Evolutionary conservation across 2,797 vertebrate species (phyloP).

Genomic region (Thunnus albacares): DNA sequence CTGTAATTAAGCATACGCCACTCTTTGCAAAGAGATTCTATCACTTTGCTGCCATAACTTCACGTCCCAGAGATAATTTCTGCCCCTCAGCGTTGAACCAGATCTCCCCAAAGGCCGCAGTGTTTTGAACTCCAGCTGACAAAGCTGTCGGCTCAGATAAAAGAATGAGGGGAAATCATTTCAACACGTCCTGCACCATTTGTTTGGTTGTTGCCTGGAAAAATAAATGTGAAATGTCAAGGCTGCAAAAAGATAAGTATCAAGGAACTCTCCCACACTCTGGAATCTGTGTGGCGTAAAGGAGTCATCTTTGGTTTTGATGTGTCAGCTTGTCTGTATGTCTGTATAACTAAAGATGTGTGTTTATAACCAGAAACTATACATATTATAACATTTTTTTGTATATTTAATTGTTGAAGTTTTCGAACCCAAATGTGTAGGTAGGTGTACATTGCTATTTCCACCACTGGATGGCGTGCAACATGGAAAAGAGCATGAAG

Average conservation of each 20-base stretch:
- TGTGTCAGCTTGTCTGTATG: conserved; percentile 24
- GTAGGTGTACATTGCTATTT: conserved; percentile 24
- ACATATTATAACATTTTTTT: not conserved
- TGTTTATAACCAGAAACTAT: not conserved
- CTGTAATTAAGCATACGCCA: conserved; percentile 82
- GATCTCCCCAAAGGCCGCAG: conserved; percentile 76
- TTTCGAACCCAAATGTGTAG: not conserved
- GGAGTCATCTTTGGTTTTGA: conserved; percentile 52
- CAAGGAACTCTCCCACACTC: conserved; percentile 85
- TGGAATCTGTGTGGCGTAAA: conserved; percentile 39
- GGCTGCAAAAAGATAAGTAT: conserved; percentile 82
- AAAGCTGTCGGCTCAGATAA: conserved; percentile 81
- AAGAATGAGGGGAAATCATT: conserved; percentile 76
- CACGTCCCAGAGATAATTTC: conserved; percentile 76
- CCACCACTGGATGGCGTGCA: conserved; percentile 78
- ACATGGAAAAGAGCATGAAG: conserved; percentile 28
- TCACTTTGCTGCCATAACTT: conserved; percentile 73
- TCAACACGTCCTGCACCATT: conserved; percentile 83
- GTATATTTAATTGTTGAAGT: not conserved
- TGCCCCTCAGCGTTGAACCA: conserved; percentile 72
- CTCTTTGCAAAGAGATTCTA: conserved; percentile 81
- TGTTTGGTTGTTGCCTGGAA: conserved; percentile 79
- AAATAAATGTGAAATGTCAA: conserved; percentile 82
- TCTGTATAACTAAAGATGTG: conserved; percentile 8
- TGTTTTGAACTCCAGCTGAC: conserved; percentile 82